Conservation (phyloP, 2,888 invertebrate species). For the Nemotelus pantherinus region DNA sequence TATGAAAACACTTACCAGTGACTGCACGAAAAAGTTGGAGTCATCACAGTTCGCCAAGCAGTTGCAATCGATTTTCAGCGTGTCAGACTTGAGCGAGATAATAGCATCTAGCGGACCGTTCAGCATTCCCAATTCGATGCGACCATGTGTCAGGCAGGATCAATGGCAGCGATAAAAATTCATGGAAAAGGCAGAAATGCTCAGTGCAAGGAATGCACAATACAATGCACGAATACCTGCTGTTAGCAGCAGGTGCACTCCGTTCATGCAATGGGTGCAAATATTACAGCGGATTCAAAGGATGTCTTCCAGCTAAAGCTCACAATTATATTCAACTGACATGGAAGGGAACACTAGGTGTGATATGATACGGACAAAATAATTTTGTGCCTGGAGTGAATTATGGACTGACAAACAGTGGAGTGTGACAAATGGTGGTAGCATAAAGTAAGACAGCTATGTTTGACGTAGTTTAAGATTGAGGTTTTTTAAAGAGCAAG, state of each 20-base stretch:
- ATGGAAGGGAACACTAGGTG: background rate
- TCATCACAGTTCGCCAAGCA: slow-evolving; percentile 77
- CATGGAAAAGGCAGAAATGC: slow-evolving; percentile 28
- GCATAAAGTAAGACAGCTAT: too few relatives aligned
- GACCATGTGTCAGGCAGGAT: slow-evolving; percentile 47
- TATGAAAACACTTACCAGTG: slow-evolving; percentile 66
- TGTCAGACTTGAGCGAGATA: slow-evolving; percentile 67
- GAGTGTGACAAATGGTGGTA: too few relatives aligned
- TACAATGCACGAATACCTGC: slow-evolving; percentile 6
- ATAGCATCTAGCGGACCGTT: slow-evolving; percentile 65
- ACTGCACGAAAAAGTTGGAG: slow-evolving; percentile 74
- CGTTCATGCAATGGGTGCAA: slow-evolving; percentile 1
- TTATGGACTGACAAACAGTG: too few relatives aligned
- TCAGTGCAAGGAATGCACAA: slow-evolving; percentile 30
- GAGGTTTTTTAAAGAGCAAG: too few relatives aligned
- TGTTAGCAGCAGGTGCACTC: slow-evolving; percentile 23
- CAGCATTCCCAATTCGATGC: slow-evolving; percentile 39
- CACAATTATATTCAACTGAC: slow-evolving; percentile 30
- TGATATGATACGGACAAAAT: background rate
- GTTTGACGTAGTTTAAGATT: too few relatives aligned
- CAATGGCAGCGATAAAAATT: slow-evolving; percentile 33
- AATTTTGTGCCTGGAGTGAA: background rate
- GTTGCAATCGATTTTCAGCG: slow-evolving; percentile 70
- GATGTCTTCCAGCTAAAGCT: slow-evolving; percentile 2
- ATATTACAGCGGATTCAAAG: slow-evolving; percentile 21